Evolutionary conservation across 2,888 invertebrate species (phyloP), one percentile per base, ranked within the genome.

Genomic region (Lagria hirta): DNA sequence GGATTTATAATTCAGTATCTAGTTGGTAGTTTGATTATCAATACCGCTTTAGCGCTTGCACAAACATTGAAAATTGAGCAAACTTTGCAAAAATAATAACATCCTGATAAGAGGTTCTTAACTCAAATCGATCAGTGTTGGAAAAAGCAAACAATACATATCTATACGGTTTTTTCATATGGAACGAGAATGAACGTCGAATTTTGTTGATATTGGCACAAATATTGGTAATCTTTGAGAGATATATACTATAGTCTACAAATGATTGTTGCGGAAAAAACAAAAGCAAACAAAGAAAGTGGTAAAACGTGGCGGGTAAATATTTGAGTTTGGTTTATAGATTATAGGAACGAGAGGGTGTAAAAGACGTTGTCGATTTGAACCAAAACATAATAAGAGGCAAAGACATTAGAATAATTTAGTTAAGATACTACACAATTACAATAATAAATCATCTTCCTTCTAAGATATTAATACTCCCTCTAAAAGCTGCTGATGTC

Each of bases 251-350:
- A 58, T 53, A 57, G 54, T 55, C 57, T 57, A 53, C 53, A 52
- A 55, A 56, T 50, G 37, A 49, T 54, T 49, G 50, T 38, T 48
- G 48, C 47, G 46, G 48, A 46, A 51, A 49, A 50, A 54, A 51
- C 49, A 44, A 49, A 55, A 42, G 55, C 54, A 59, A 57, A 59
- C 57, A 59, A 52, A 50, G 53, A 49, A 56, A 52, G 52, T 53
- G 55, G 55, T 52, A 55, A 58, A 59, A 45, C 41, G 41, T 45
- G 40, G 24, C 32, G 18, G 41, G 45, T 41, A 33, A 45, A 45
- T 45, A 45, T 45, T 45, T 45, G 30, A 41, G 11, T 28, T 18
- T 21, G 32, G 45, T 45, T 45, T 45, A 40, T 41, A 41, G 45
- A 45, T 45, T 44, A 27, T 21, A 12, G 38, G 28, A 24, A 5